Percentiles rank a stretch among this genome's conserved stretches.
Evolutionary conservation across 2,113 vertebrate genomes (phyloP).

Genomic region (Hypanus sabinus): DNA sequence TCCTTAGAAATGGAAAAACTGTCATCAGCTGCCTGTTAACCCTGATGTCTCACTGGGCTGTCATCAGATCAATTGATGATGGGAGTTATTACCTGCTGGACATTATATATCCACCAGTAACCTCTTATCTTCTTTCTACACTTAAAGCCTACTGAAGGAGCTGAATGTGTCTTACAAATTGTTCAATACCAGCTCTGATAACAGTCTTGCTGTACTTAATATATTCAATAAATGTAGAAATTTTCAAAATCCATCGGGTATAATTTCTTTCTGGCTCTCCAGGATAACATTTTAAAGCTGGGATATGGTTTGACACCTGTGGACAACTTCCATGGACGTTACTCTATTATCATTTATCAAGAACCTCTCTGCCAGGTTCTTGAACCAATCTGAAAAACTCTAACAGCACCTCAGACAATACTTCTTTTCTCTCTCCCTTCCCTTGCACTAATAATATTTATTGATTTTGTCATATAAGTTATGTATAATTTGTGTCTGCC

Average conservation of each 20-base stretch:
- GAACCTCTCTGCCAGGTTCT: no score
- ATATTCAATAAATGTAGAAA: not conserved
- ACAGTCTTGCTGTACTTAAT: not conserved
- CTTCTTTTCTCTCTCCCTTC: no score
- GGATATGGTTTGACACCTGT: not conserved
- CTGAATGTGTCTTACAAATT: not conserved
- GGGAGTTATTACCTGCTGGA: conserved; percentile 3
- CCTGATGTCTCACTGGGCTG: not conserved
- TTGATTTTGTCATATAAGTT: no score
- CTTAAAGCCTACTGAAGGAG: not conserved
- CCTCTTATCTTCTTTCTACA: not conserved
- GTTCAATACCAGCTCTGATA: not conserved
- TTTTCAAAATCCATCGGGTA: not conserved
- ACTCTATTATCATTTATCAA: not conserved
- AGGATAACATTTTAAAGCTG: not conserved
- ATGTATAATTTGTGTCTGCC: no score
- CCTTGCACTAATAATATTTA: no score
- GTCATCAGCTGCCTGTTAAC: not conserved
- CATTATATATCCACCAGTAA: not conserved
- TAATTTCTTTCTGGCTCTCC: not conserved
- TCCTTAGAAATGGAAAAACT: conserved; percentile 10
- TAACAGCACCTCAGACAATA: no score
- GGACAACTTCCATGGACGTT: not conserved
- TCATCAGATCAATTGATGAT: not conserved
- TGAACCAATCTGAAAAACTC: no score